Evolutionary conservation across 2,797 vertebrate genomes (phyloP).

Genomic region (Gymnothorax reevesii): DNA sequence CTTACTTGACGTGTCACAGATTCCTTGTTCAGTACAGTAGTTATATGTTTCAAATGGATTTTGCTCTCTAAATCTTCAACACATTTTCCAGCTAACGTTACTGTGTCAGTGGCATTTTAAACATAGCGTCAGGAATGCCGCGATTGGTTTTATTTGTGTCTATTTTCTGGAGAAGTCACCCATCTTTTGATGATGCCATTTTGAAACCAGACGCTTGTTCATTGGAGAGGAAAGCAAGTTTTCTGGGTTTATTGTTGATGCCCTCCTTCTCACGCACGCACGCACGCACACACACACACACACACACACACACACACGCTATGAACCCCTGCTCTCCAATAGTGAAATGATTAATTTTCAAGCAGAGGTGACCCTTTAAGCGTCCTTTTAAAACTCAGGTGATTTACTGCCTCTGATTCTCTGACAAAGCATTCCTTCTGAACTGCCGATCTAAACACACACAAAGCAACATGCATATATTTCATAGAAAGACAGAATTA

Average conservation of each 20-base stretch:
- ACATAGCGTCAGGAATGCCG: constrained; percentile 35
- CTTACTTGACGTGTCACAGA: neutral
- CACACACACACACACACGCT: neutral
- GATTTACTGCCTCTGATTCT: constrained; percentile 34
- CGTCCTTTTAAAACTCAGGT: constrained; percentile 30
- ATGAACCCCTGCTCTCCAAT: constrained; percentile 7
- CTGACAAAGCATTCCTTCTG: neutral
- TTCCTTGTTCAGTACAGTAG: neutral
- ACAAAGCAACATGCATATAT: neutral
- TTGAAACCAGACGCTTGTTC: constrained; percentile 61
- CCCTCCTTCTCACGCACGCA: constrained; percentile 35
- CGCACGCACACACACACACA: neutral
- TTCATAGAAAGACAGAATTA: neutral
- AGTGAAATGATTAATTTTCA: constrained; percentile 36
- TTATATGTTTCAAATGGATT: neutral
- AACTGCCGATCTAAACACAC: neutral
- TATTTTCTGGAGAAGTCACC: constrained; percentile 64
- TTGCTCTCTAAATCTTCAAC: neutral
- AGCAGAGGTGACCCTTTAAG: constrained; percentile 18
- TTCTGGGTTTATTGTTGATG: constrained; percentile 46
- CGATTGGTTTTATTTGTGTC: constrained; percentile 58
- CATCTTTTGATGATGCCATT: constrained; percentile 61
- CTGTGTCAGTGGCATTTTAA: constrained; percentile 31
- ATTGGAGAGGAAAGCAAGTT: constrained; percentile 47
- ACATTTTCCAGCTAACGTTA: constrained; percentile 3